Conservation (phyloP, 2,113 vertebrate species). For the Dasyprocta punctata region DNA sequence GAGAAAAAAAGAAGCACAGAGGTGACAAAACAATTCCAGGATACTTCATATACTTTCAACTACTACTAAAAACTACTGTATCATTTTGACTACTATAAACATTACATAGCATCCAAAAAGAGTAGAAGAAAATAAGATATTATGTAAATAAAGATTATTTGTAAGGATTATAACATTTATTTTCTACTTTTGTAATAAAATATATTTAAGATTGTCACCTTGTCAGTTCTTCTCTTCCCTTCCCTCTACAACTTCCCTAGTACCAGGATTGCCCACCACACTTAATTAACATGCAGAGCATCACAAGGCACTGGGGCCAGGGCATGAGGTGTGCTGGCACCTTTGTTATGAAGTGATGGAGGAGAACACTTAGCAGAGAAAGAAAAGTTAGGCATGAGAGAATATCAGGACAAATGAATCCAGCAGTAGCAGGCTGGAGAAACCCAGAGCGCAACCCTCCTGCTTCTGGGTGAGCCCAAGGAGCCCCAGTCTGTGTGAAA, state of each 20-base stretch:
- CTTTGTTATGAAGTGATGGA: background rate
- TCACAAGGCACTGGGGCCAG: background rate
- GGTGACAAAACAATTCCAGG: background rate
- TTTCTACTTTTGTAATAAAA: background rate
- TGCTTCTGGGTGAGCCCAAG: background rate
- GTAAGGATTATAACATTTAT: background rate
- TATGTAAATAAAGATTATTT: background rate
- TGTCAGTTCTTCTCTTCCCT: background rate
- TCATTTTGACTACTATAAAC: background rate
- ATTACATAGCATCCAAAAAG: background rate
- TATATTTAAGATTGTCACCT: background rate
- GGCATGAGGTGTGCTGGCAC: background rate
- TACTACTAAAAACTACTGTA: background rate
- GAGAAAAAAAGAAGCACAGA: background rate
- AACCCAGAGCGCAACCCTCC: too few species aligned
- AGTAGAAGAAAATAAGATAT: background rate
- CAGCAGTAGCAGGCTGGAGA: background rate
- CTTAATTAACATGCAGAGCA: background rate
- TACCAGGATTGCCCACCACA: background rate
- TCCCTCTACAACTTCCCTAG: too few species aligned
- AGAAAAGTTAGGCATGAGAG: background rate
- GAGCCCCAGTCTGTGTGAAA: background rate
- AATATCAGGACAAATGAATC: fast-evolving
- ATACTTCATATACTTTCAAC: background rate
- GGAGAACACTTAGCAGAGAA: background rate